Conservation (phyloP, 2,888 invertebrate species). For the Lingula anatina region DNA sequence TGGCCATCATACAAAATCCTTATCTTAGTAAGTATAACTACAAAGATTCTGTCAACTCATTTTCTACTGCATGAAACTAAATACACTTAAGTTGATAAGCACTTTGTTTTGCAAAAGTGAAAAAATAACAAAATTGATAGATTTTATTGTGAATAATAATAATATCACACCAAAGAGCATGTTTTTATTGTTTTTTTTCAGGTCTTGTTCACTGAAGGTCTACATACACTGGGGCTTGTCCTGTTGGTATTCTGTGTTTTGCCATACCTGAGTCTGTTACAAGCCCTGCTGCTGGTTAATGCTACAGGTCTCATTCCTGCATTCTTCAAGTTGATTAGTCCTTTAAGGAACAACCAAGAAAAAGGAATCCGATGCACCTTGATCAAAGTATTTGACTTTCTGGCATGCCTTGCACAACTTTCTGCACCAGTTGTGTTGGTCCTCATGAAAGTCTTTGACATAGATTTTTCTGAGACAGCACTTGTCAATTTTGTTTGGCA, state of each 20-base stretch:
- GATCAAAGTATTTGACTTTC: constrained; percentile 9
- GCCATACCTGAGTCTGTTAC: constrained; percentile 30
- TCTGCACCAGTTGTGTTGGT: constrained; percentile 13
- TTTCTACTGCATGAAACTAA: no score
- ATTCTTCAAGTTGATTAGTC: constrained; percentile 26
- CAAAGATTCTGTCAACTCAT: no score
- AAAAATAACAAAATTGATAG: no score
- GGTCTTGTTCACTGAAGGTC: constrained; percentile 20
- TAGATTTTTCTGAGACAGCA: no score
- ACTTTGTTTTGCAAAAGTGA: no score
- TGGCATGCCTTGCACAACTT: constrained; percentile 14
- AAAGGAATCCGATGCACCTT: neutral
- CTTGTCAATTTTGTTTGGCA: no score
- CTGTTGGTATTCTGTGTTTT: constrained; percentile 38
- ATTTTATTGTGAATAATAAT: no score
- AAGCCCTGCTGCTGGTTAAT: constrained; percentile 33
- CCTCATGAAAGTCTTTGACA: constrained; percentile 16
- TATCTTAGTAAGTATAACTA: constrained; percentile 29
- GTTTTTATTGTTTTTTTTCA: constrained; percentile 10
- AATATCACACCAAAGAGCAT: constrained; percentile 59
- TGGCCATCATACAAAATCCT: constrained; percentile 22
- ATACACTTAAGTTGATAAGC: no score
- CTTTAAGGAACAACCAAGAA: constrained; percentile 4
- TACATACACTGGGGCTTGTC: constrained; percentile 34
- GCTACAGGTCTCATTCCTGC: constrained; percentile 33